These are phyloP conservation scores for Chymomyza costata DNA, from an alignment of 1,140 invertebrate species.

Conservation along the genomic window DNA sequence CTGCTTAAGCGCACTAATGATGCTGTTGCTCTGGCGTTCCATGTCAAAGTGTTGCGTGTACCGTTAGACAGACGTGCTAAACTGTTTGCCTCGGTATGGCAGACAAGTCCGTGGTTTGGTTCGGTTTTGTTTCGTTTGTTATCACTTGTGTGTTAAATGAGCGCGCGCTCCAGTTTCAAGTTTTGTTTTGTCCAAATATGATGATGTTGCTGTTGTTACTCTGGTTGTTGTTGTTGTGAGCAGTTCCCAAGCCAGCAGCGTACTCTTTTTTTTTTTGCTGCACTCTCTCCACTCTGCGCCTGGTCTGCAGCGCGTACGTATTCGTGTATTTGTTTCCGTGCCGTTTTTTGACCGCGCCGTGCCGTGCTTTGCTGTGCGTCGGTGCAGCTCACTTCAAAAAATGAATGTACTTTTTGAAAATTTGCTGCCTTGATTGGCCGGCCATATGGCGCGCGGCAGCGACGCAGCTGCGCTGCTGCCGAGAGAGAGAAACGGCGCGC, in stretches of 20 bases:
- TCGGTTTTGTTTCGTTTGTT: conserved; percentile 16
- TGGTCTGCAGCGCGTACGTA: neutral
- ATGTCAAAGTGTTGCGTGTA: conserved; percentile 4
- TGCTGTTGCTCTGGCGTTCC: neutral
- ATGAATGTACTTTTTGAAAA: conserved; percentile 69
- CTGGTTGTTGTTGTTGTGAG: neutral
- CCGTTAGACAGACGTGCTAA: conserved; percentile 3
- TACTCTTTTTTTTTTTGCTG: conserved; percentile 1
- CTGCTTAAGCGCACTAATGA: conserved; percentile 31
- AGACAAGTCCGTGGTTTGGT: conserved; percentile 7
- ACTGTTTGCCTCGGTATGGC: conserved; percentile 6
- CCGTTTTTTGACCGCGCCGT: conserved; percentile 1
- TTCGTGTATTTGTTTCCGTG: too few species aligned
- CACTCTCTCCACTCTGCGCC: conserved; percentile 3
- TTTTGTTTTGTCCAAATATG: conserved; percentile 41
- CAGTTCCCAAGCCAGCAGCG: neutral
- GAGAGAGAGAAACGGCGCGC: conserved; percentile 44
- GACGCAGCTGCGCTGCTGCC: conserved; percentile 24
- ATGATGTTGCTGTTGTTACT: conserved; percentile 9
- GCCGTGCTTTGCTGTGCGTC: conserved; percentile 32
- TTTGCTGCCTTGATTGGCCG: conserved; percentile 68
- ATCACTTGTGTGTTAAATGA: conserved; percentile 61
- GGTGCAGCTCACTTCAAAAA: conserved; percentile 63
- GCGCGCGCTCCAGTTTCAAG: conserved; percentile 6
- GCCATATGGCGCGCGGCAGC: conserved; percentile 29